Conservation (phyloP, 2,888 invertebrate species). For the Blastobasis lacticolella region DNA sequence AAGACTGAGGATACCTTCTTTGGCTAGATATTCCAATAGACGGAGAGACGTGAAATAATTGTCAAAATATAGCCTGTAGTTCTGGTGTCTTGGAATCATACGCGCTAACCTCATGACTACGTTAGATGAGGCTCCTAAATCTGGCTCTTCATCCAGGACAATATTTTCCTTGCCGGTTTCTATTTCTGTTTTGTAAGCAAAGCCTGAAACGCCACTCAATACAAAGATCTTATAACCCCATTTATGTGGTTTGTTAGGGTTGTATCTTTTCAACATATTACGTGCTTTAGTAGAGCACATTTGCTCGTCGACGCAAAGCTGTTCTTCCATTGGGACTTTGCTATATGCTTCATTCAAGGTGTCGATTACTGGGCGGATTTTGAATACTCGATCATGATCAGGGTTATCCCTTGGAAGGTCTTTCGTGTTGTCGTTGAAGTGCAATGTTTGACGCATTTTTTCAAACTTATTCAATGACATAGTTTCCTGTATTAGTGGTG, state of each 20-base stretch:
- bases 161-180: slow-evolving; percentile 26
- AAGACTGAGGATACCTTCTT: slow-evolving; percentile 20
- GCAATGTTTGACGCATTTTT: slow-evolving; percentile 14
- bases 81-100: no score
- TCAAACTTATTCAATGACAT: slow-evolving; percentile 19
- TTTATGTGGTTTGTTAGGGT: slow-evolving; percentile 33
- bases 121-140: slow-evolving; percentile 23
- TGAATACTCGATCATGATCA: slow-evolving; percentile 14
- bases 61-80: slow-evolving; percentile 26
- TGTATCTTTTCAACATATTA: slow-evolving; percentile 26
- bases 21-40: slow-evolving; percentile 23
- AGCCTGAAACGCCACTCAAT: slow-evolving; percentile 24
- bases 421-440: slow-evolving; percentile 20
- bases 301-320: slow-evolving; percentile 25
- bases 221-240: slow-evolving; percentile 30
- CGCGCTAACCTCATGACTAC: no score
- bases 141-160: slow-evolving; percentile 14
- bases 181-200: slow-evolving; percentile 26
- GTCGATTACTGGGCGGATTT: slow-evolving; percentile 19
- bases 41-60: slow-evolving; percentile 21
- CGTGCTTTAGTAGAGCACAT: slow-evolving; percentile 24
- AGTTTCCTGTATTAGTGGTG: slow-evolving; percentile 13
- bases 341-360: slow-evolving; percentile 10
- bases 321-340: slow-evolving; percentile 14
- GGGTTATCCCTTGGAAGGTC: slow-evolving; percentile 4